Base-by-base conservation (phyloP, 1,140 invertebrate species). In the Lanistes nyassanus region DNA sequence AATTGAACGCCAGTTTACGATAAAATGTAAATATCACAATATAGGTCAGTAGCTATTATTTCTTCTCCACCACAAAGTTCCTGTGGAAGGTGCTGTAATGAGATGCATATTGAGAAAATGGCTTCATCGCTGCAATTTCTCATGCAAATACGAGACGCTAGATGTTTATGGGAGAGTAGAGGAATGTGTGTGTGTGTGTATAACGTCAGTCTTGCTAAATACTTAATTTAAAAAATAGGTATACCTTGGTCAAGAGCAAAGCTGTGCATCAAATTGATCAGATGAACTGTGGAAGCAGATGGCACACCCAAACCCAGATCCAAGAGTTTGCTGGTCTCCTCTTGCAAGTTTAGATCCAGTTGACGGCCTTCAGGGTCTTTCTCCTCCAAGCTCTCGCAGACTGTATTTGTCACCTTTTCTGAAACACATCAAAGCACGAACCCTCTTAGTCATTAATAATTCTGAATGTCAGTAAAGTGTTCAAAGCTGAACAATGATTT, bases 161-260 rank as follows among this genome's bases (percentile, higher is more conserved):
- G 23, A 53, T 13, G 23, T 53, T 53, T 53, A 53, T 23, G 13
- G 51, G 13, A 53, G n/a, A n/a, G n/a, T n/a, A n/a, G n/a, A n/a
- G n/a, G n/a, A n/a, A n/a, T n/a, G n/a, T n/a, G n/a, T n/a, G n/a
- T n/a, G n/a, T n/a, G n/a, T n/a, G n/a, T 53, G 13, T 53, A 23
- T 13, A 53, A 53, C 13, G 13, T 13, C 51, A 13, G 51, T 13
- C 23, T 53, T 23, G 23, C 13, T 13, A 53, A 53, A 53, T 53
- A 53, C 13, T 53, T 13, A 53, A 53, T 68, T n/a, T 55, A 64
- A 74, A 36, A 66, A 36, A 55, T 11, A 74, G 19, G 68, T 74
- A 72, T 76, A 86, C 88, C 88, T 81, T 86, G 84, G 65, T 77
- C 74, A 37, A 80, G 79, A 31, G 86, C 88, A 80, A 84, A 85